These are phyloP conservation scores for Miniopterus natalensis DNA, from an alignment of 2,113 vertebrate species.

Conservation along the genomic window DNA sequence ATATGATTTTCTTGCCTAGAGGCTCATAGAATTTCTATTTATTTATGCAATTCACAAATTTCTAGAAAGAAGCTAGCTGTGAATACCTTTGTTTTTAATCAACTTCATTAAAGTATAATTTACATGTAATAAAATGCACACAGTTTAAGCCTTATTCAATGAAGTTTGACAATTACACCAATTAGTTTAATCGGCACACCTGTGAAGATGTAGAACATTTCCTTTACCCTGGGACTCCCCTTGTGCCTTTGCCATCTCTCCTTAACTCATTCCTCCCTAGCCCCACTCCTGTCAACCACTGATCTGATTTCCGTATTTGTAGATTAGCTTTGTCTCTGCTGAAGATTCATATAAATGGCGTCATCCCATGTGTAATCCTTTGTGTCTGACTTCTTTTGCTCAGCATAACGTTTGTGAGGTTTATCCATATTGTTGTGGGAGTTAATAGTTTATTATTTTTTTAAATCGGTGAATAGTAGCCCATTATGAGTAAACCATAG, in stretches of 20 bases:
- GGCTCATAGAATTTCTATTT: not conserved
- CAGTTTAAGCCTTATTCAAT: not conserved
- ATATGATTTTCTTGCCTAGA: conserved; percentile 2
- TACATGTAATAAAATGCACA: not conserved
- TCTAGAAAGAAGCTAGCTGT: conserved; percentile 2
- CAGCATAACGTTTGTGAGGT: not conserved
- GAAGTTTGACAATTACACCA: not conserved
- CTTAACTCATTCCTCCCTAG: not conserved
- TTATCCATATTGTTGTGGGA: not conserved
- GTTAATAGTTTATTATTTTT: not conserved
- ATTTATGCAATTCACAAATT: conserved; percentile 3
- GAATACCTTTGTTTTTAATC: not conserved
- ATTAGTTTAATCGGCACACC: not conserved
- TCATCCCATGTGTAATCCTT: not conserved
- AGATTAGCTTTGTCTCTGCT: not conserved
- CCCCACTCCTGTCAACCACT: not conserved
- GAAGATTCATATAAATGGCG: not conserved
- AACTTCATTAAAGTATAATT: not conserved
- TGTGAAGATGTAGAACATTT: not conserved
- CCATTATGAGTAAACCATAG: not conserved
- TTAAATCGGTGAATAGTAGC: not conserved
- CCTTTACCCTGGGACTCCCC: not conserved
- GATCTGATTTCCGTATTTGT: not conserved
- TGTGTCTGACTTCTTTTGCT: not conserved
- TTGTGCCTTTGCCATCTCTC: not conserved